Evolutionary conservation across 1,140 invertebrate species (phyloP).

Genomic region (Arctopsyche grandis): DNA sequence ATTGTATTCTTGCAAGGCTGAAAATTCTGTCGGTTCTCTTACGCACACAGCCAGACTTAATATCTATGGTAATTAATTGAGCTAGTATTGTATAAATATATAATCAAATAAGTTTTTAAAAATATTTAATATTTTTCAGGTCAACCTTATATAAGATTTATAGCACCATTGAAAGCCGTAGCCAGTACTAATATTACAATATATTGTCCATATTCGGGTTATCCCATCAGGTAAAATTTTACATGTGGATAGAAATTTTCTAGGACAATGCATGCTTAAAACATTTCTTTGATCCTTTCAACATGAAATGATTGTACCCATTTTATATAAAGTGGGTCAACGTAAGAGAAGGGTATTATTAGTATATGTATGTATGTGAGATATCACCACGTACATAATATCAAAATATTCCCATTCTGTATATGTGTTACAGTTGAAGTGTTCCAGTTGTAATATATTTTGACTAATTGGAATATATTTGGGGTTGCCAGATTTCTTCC

Average conservation of each 20-base stretch:
- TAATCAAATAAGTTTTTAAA: neutral
- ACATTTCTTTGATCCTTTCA: no score
- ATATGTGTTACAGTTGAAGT: no score
- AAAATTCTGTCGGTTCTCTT: constrained; percentile 67
- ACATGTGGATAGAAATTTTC: constrained; percentile 60
- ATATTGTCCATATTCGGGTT: constrained; percentile 77
- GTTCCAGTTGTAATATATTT: no score
- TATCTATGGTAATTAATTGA: constrained; percentile 69
- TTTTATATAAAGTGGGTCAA: no score
- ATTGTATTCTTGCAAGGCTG: constrained; percentile 75
- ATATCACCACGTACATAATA: no score
- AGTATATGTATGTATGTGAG: no score
- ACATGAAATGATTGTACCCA: no score
- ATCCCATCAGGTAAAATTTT: constrained; percentile 72
- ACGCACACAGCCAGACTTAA: constrained; percentile 75
- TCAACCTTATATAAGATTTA: constrained; percentile 73
- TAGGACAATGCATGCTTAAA: no score
- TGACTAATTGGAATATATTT: no score
- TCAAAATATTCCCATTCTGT: no score
- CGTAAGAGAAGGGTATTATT: no score
- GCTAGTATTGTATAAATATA: constrained; percentile 15
- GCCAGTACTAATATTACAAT: constrained; percentile 73
- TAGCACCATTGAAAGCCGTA: constrained; percentile 75
- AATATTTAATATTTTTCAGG: constrained; percentile 61
- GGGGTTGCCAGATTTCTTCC: no score